These are phyloP conservation scores for Pseudochromis fuscus DNA, from an alignment of 2,797 vertebrate species.

Conservation along the genomic window DNA sequence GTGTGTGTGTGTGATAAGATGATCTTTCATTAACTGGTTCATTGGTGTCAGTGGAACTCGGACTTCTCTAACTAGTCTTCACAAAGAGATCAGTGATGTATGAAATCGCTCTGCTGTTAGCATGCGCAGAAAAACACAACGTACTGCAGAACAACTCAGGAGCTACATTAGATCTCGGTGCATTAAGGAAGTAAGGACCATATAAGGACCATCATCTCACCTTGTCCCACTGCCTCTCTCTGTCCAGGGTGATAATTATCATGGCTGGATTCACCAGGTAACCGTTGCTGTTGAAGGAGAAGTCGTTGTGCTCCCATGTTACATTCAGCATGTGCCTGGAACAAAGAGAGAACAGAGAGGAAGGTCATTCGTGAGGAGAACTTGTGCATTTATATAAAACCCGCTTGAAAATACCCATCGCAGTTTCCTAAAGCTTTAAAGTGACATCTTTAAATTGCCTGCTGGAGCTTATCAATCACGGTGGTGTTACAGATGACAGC, in stretches of 20 bases:
- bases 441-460: background rate
- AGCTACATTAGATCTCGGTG: background rate
- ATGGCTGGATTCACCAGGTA: conserved; percentile 95
- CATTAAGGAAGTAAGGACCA: background rate
- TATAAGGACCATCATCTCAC: no score
- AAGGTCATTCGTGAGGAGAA: background rate
- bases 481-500: no score
- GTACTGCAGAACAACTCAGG: background rate
- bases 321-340: conserved; percentile 96
- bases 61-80: conserved; percentile 24
- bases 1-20: conserved; percentile 15
- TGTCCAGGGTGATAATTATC: conserved; percentile 94
- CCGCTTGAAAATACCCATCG: background rate
- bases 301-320: conserved; percentile 95
- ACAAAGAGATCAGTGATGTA: conserved; percentile 26
- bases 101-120: conserved; percentile 45
- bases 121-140: background rate
- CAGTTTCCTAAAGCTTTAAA: background rate
- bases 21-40: conserved; percentile 43
- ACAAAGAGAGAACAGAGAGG: conserved; percentile 42
- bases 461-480: no score
- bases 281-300: conserved; percentile 95
- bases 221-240: conserved; percentile 97
- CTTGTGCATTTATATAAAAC: background rate
- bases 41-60: conserved; percentile 22